These are phyloP conservation scores for Tetragonula carbonaria DNA, from an alignment of 2,888 invertebrate species.

Conservation along the genomic window DNA sequence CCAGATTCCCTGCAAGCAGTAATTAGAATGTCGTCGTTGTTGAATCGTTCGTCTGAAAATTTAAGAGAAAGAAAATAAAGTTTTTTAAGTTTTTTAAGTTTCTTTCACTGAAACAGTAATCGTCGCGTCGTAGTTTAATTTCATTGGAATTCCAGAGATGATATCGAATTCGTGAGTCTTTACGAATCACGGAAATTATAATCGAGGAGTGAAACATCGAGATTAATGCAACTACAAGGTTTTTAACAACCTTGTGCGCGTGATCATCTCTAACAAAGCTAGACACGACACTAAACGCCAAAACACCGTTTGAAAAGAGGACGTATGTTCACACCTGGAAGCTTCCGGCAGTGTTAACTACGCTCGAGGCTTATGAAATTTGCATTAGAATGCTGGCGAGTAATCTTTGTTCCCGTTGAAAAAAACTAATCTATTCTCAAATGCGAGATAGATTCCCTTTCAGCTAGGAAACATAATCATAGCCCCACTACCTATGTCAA, in stretches of 20 bases:
- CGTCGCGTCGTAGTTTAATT: too few relatives aligned
- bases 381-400: slow-evolving; percentile 14
- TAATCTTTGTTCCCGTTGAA: neutral
- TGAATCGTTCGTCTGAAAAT: too few relatives aligned
- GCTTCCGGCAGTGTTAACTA: slow-evolving; percentile 3
- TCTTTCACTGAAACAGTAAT: too few relatives aligned
- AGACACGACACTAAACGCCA: too few relatives aligned
- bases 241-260: neutral
- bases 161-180: too few relatives aligned
- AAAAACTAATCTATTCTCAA: neutral
- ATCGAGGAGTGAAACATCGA: neutral
- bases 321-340: slow-evolving; percentile 16
- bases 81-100: too few relatives aligned
- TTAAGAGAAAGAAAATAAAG: too few relatives aligned
- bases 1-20: too few relatives aligned
- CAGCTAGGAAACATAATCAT: neutral
- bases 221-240: neutral
- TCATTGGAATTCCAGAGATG: too few relatives aligned
- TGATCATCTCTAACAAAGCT: neutral
- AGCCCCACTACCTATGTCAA: neutral
- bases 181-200: neutral
- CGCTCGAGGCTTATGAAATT: slow-evolving; percentile 21
- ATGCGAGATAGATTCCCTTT: neutral
- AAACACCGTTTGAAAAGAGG: neutral
- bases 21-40: too few relatives aligned